Percentiles rank a stretch among this genome's conserved stretches.
phyloP scores from a whole-genome alignment of 2,888 invertebrate genomes.

The Clanis bilineata region DNA sequence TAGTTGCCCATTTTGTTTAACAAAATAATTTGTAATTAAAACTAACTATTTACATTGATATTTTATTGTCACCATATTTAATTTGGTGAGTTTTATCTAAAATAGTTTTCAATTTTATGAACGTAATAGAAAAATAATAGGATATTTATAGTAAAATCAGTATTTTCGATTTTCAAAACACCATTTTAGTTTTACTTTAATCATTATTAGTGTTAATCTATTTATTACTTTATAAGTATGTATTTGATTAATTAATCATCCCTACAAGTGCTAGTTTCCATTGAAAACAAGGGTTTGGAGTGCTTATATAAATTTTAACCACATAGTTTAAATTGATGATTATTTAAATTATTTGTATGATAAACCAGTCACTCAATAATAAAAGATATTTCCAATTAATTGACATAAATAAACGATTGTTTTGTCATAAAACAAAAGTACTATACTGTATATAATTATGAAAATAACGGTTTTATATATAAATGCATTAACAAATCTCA shows the following conservation, averaged over 20 bases:
- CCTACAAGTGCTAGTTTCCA: conserved; percentile 29
- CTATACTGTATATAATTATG: not conserved
- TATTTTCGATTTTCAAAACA: not conserved
- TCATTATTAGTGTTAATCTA: conserved; percentile 4
- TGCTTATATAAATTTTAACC: not conserved
- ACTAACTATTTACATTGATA: conserved; percentile 77
- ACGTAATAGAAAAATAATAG: conserved; percentile 7
- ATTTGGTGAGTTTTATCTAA: conserved; percentile 59
- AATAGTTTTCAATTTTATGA: conserved; percentile 2
- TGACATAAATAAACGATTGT: conserved; percentile 5
- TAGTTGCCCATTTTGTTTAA: conserved; percentile 22
- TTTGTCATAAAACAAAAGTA: not conserved
- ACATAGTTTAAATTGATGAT: not conserved
- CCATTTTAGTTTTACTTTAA: not conserved
- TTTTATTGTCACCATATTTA: conserved; percentile 79
- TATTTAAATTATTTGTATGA: not conserved
- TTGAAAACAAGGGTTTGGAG: conserved; percentile 37
- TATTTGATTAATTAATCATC: conserved; percentile 26
- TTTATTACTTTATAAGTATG: conserved; percentile 11
- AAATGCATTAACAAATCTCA: too few relatives aligned
- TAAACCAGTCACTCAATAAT: not conserved
- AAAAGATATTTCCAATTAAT: not conserved
- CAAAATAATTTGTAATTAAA: conserved; percentile 52
- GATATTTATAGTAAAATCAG: not conserved
- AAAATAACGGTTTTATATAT: not conserved